Percentiles rank a stretch among this genome's conserved stretches.
Evolutionary conservation across 2,113 vertebrate species (phyloP).

Genomic region (Salvelinus fontinalis): DNA sequence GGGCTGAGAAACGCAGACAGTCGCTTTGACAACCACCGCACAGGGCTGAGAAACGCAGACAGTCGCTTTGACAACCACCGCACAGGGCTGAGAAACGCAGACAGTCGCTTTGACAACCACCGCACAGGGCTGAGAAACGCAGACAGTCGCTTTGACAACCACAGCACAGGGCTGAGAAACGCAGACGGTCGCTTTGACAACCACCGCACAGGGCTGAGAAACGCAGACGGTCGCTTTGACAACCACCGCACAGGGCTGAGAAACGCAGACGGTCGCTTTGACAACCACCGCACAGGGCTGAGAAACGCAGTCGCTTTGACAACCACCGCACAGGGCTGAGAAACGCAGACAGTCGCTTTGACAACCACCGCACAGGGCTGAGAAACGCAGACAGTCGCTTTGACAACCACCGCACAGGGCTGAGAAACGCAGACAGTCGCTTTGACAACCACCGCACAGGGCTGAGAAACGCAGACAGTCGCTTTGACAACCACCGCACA

Average conservation of each 20-base stretch:
- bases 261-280: too few species aligned
- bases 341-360: too few species aligned
- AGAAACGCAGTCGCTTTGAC: conserved; percentile 63
- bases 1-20: conserved; percentile 43
- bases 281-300: conserved; percentile 34
- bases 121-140: conserved; percentile 31
- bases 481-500: conserved; percentile 49
- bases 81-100: conserved; percentile 36
- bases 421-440: too few species aligned
- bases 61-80: conserved; percentile 54
- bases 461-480: too few species aligned
- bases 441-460: conserved; percentile 45
- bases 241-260: conserved; percentile 26
- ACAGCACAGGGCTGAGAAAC: conserved; percentile 32
- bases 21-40: conserved; percentile 51
- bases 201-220: conserved; percentile 29
- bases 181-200: too few species aligned
- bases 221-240: too few species aligned
- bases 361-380: conserved; percentile 34
- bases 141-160: conserved; percentile 61
- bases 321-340: conserved; percentile 26
- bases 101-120: conserved; percentile 58
- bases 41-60: conserved; percentile 40
- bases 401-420: conserved; percentile 40
- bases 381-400: too few species aligned